Percentiles rank a stretch among this genome's conserved stretches.
Conservation (phyloP, 2,113 vertebrate species). For the Leucosticte australis region DNA sequence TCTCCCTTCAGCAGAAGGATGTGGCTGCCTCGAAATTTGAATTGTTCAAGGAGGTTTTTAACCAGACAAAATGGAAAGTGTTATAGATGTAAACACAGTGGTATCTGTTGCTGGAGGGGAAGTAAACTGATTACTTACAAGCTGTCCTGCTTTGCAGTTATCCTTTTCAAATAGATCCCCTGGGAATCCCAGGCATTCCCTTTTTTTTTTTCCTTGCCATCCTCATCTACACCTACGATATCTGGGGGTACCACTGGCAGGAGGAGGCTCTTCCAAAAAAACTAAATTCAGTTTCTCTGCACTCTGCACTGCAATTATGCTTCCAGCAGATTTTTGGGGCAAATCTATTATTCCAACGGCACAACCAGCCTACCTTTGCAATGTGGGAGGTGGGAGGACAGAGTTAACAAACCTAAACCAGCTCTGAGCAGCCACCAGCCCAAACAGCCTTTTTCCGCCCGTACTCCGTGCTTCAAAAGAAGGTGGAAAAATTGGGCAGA, state of each 20-base stretch:
- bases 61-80: background rate
- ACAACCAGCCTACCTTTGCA: background rate
- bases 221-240: background rate
- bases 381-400: background rate
- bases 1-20: background rate
- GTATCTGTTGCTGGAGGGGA: background rate
- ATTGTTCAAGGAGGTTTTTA: background rate
- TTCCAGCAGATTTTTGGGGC: background rate
- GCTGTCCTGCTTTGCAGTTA: background rate
- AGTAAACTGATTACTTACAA: background rate
- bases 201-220: background rate
- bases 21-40: background rate
- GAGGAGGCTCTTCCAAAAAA: background rate
- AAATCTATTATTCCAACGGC: background rate
- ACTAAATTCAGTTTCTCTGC: background rate
- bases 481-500: background rate
- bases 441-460: background rate
- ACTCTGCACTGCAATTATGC: background rate
- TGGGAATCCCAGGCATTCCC: background rate
- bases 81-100: background rate
- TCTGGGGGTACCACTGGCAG: background rate
- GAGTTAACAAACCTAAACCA: background rate
- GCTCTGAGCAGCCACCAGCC: background rate
- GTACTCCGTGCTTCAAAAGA: background rate
- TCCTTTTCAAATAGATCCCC: background rate